These are phyloP conservation scores for Clarias platycephalus DNA, from an alignment of 2,797 vertebrate genomes.

Conservation along the genomic window DNA sequence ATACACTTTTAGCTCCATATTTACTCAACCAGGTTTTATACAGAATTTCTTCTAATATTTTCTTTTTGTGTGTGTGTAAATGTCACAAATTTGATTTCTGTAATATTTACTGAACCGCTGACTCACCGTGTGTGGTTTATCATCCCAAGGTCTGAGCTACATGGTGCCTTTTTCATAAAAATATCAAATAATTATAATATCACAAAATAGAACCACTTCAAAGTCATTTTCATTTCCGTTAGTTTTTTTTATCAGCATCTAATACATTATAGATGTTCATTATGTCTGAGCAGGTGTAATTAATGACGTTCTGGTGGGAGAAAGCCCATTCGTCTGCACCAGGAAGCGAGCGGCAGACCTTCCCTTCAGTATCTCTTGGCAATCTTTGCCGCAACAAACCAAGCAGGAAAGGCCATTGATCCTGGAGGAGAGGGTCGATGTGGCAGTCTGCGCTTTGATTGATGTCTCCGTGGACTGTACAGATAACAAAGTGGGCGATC, in stretches of 20 bases:
- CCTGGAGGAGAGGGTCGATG: conserved; percentile 71
- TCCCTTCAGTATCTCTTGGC: conserved; percentile 68
- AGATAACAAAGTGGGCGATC: conserved; percentile 80
- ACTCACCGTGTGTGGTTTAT: not conserved
- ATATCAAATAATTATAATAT: not conserved
- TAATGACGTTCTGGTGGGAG: conserved; percentile 53
- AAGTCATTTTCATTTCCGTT: not conserved
- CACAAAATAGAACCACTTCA: not conserved
- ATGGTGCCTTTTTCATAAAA: not conserved
- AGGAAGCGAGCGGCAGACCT: conserved; percentile 51
- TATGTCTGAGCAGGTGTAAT: conserved; percentile 60
- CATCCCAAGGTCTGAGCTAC: not conserved
- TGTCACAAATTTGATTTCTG: not conserved
- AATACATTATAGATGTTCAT: not conserved
- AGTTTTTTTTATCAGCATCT: not conserved
- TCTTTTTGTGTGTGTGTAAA: not conserved
- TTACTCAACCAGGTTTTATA: not conserved
- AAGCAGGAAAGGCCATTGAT: conserved; percentile 74
- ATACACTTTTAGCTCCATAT: too few relatives aligned
- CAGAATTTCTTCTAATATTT: not conserved
- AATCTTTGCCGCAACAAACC: conserved; percentile 72
- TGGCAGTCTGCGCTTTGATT: conserved; percentile 69
- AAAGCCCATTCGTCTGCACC: conserved; percentile 47
- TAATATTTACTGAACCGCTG: not conserved
- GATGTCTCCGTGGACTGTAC: conserved; percentile 73